Evolutionary conservation across 2,797 vertebrate genomes (phyloP), one percentile per base, ranked within the genome.

Genomic region (Pachyuromys duprasi): DNA sequence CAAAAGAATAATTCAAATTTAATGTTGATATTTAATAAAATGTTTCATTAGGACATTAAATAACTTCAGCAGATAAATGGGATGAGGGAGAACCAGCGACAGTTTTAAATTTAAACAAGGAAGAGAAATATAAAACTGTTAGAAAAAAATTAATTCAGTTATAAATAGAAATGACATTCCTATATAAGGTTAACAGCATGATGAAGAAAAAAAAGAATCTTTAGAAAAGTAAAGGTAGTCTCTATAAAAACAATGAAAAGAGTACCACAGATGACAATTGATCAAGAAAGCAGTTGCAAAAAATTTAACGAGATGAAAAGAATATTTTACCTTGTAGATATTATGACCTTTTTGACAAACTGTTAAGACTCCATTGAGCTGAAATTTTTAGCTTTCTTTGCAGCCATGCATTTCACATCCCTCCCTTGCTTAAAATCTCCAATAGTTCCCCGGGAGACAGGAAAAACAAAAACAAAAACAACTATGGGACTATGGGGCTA

Each of bases 151-250:
- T 97, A 96, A 95, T 94, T 96, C 57, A 75, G 94, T 96, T 96
- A 97, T 97, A 96, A 97, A 97, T 93, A 97, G 96, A 96, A 96
- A 86, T 84, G 90, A 83, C 84, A 95, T 96, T 95, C 76, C 95
- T 96, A 95, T 94, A 92, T 96, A 97, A 98, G 91, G 96, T 96
- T 96, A 97, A 95, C 45, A 95, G 79, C 89, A 93, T 78, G 74
- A 70, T 83, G 82, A 97, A 93, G 42, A 84, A 95, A 91, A 95
- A 96, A 90, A 95, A 45, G 53, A 92, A 36, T 20, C 82, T 92
- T 97, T 89, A 83, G 87, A 96, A 97, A 96, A 96, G 88, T 93
- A 89, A 89, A 95, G 83, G n/a, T 60, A 92, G 96, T 94, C 94
- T 96, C 81, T 93, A 76, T 33, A 86, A 97, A 96, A 97, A 81